Conservation (phyloP, 2,888 invertebrate species). For the Tenthredo livida region DNA sequence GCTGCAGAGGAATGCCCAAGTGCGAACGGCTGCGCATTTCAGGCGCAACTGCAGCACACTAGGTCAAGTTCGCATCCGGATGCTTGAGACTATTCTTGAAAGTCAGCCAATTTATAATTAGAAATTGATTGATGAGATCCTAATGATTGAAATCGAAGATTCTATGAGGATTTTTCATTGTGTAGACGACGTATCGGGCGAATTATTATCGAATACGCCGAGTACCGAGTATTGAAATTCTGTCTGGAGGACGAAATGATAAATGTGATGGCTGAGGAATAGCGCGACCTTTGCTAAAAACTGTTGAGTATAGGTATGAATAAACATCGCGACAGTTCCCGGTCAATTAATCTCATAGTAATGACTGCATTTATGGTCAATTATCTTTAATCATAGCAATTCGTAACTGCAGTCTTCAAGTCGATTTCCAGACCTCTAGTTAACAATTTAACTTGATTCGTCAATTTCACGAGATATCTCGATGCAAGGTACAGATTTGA, state of each 20-base stretch:
- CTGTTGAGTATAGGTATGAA: not conserved
- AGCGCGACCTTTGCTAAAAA: not conserved
- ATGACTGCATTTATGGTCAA: constrained; percentile 21
- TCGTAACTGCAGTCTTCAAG: not conserved
- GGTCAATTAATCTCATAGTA: not conserved
- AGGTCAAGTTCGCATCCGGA: constrained; percentile 40
- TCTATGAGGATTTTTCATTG: not conserved
- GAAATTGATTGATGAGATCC: constrained; percentile 10
- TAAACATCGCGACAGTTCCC: not conserved
- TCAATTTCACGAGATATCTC: not conserved
- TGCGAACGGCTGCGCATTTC: constrained; percentile 20
- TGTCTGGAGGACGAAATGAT: not conserved
- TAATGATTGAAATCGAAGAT: not conserved
- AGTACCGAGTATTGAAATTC: not conserved
- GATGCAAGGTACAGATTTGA: not conserved
- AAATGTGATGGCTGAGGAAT: not conserved
- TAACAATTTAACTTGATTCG: not conserved
- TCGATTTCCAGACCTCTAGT: not conserved
- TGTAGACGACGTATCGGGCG: not conserved
- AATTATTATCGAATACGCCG: not conserved
- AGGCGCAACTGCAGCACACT: constrained; percentile 7
- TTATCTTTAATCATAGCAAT: constrained; percentile 6
- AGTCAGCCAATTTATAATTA: constrained; percentile 37
- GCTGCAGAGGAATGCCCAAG: not conserved
- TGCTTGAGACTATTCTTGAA: constrained; percentile 19